A percentile compares a stretch with the other conserved stretches of the same genome.
These are phyloP conservation scores for Leptura quadrifasciata DNA, from an alignment of 2,888 invertebrate species.

Conservation along the genomic window DNA sequence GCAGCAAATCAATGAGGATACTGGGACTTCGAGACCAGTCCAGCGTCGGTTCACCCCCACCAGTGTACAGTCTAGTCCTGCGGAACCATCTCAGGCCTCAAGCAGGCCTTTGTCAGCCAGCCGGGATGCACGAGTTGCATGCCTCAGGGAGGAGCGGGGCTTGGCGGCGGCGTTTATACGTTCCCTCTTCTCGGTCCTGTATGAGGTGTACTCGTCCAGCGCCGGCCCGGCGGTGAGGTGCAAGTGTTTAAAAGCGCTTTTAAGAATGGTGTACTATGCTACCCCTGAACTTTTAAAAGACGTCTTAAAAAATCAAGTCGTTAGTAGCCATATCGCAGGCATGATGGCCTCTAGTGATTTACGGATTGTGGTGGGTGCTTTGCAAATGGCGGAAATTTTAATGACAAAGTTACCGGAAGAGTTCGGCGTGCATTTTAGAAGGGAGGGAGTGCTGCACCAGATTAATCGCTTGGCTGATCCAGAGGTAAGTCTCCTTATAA, in stretches of 20 bases:
- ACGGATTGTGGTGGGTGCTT: conserved; percentile 95
- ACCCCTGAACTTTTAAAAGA: conserved; percentile 89
- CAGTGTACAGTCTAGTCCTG: conserved; percentile 69
- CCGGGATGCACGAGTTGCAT: conserved; percentile 82
- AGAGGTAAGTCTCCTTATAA: conserved; percentile 72
- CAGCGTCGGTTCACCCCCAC: conserved; percentile 83
- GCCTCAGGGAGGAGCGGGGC: conserved; percentile 82
- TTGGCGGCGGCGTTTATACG: conserved; percentile 81
- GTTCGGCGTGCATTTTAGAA: conserved; percentile 95
- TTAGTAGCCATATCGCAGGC: conserved; percentile 97
- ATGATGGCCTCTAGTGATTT: conserved; percentile 99
- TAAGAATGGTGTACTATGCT: conserved; percentile 97
- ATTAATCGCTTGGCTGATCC: conserved; percentile 83
- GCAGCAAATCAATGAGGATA: conserved; percentile 99
- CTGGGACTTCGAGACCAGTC: conserved; percentile 87
- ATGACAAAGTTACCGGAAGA: conserved; percentile 97
- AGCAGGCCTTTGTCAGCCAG: conserved; percentile 68
- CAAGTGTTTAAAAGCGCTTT: conserved; percentile 95
- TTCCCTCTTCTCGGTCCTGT: conserved; percentile 94
- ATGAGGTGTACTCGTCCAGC: conserved; percentile 98
- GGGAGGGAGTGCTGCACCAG: conserved; percentile 98
- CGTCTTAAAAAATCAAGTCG: conserved; percentile 84
- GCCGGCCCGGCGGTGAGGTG: conserved; percentile 98
- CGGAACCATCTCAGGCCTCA: conserved; percentile 63
- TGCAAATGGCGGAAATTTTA: conserved; percentile 97